Evolutionary conservation across 2,797 vertebrate species (phyloP), one percentile per base, ranked within the genome.

Genomic region (Galago senegalensis): DNA sequence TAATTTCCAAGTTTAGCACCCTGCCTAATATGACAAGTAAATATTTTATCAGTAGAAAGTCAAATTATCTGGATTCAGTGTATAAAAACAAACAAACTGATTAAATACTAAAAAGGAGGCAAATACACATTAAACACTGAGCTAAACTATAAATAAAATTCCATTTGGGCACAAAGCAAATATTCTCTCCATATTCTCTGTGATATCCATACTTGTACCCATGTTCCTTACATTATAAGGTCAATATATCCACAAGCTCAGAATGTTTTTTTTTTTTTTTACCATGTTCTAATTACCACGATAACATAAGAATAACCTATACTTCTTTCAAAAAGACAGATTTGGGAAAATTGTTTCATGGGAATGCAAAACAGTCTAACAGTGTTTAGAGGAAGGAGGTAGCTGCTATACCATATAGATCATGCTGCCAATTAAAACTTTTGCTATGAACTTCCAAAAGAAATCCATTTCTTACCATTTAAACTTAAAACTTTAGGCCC

Each of bases 1-100:
- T 95, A 1, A 93, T 97, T 84, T 97, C 96, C 70, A 3, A 60
- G 95, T 97, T 98, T 97, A 97, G 97, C 87, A 29, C 85, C 86
- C 80, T 75, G 87, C 94, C 96, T 98, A 96, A 31, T 93, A 69
- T 63, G 63, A 91, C 97, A 94, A 93, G 37, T 3, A 92, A 84
- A 80, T 96, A 98, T 90, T 97, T 89, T 95, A 97, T 92, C 90
- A 89, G 97, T 95, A 37, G 89, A 87, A 87, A 85, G 89, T 83
- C 87, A 94, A 89, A 91, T 93, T 92, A 96, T 89, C 31, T 77
- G 1, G 43, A 91, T 37, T 72, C 75, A 0, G 0, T 31, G 92
- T 69, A 95, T 85, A 79, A 80, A 94, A 89, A 65, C 73, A 87
- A n/a, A 81, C 60, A 77, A 56, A 7, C 84, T 31, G 17, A 81